Evolutionary conservation across 92 coral and sea anemone species (phyloP).

Genomic region (Epizoanthus fatuus): DNA sequence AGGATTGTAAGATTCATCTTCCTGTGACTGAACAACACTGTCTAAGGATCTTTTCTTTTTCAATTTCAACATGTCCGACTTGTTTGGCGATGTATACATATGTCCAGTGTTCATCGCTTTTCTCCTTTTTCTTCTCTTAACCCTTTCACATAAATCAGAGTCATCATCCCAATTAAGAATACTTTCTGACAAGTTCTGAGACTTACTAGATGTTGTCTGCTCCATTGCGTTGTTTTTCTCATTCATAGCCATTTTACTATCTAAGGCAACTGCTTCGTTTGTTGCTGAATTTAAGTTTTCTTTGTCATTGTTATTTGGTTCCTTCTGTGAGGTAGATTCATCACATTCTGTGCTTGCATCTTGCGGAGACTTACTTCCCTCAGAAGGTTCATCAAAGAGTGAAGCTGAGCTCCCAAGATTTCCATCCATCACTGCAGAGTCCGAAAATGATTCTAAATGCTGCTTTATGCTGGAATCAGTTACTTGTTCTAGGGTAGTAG

Average conservation of each 20-base stretch:
- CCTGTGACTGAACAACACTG: not conserved
- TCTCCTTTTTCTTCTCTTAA: conserved; percentile 56
- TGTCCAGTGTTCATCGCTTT: not conserved
- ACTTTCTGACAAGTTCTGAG: not conserved
- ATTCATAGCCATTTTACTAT: not conserved
- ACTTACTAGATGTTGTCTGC: not conserved
- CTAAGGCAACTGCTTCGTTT: not conserved
- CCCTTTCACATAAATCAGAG: conserved; percentile 61
- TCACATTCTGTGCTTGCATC: not conserved
- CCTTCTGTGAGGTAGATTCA: not conserved
- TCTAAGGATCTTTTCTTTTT: conserved; percentile 30
- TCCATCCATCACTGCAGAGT: not conserved
- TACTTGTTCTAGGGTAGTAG: not conserved
- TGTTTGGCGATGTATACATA: conserved; percentile 11
- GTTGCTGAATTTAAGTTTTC: not conserved
- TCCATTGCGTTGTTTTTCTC: not conserved
- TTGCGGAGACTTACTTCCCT: not conserved
- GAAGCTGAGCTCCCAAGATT: conserved; percentile 40
- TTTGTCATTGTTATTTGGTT: not conserved
- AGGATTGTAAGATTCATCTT: not conserved
- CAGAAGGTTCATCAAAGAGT: conserved; percentile 34
- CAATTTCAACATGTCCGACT: not conserved
- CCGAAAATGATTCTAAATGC: conserved; percentile 3
- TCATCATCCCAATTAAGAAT: not conserved
- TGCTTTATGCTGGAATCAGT: not conserved